Base-by-base conservation (phyloP, 2,113 vertebrate species). In the Glaucidium brasilianum region DNA sequence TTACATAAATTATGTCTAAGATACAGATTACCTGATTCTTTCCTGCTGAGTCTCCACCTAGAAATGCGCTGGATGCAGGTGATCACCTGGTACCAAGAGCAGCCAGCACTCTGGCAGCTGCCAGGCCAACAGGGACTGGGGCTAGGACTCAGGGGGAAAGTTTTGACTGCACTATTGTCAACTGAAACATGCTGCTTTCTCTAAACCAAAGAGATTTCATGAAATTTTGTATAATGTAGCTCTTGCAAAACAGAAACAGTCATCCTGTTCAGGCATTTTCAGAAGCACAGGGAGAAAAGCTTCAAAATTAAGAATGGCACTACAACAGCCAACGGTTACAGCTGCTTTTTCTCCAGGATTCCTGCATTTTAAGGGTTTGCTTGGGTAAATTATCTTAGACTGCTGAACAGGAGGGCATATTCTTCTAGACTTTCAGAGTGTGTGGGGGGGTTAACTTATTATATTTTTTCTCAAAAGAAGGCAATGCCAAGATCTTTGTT, bases 161-260 rank as follows among this genome's bases (percentile, higher is more conserved):
- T 12, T 59, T 12, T 41, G 43, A 29, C 41, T 11, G 7, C 2
- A 2, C 25, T 14, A 5, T 39, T 8, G 0, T 27, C 21, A 72
- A 4, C 13, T 19, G 41, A 5, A 82, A 19, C 0, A 0, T 15
- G 67, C 4, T 3, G 1, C 37, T 82, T 56, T 21, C n/a, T 72
- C 78, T 34, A 49, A 95, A 55, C 14, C 58, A 63, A 53, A 30
- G 74, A 74, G 32, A 39, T 21, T 45, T 55, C 2, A 8, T 14
- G 12, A 59, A 32, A 34, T 37, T 23, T 21, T 37, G 12, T 16
- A n/a, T 23, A 39, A 59, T 47, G 82, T 12, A 55, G 43, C 34
- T 78, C 47, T 41, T 53, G 19, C 12, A 39, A 88, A 79, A 27
- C 21, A 88, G 58, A 47, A 85, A 34, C 0, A 7, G 39, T 18